Conservation (phyloP, 2,888 invertebrate species). For the Nemotelus pantherinus region DNA sequence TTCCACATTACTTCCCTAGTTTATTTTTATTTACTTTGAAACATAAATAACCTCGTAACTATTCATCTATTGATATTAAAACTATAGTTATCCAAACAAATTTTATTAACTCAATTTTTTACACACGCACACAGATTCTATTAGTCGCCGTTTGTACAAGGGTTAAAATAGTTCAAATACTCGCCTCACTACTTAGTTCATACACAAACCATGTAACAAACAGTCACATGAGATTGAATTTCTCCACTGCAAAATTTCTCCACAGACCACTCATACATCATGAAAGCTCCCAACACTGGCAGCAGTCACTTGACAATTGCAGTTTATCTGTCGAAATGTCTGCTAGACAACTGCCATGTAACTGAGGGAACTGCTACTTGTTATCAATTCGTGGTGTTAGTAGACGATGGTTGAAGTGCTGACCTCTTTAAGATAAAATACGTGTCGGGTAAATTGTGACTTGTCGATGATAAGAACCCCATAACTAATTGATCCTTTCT, state of each 20-base stretch:
- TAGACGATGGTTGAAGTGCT: not conserved
- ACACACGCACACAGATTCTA: too few relatives aligned
- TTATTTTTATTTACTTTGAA: too few relatives aligned
- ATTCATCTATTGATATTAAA: too few relatives aligned
- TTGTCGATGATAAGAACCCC: not conserved
- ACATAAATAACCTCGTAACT: too few relatives aligned
- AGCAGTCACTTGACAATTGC: conserved; percentile 29
- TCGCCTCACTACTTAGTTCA: too few relatives aligned
- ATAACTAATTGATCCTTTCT: conserved; percentile 10
- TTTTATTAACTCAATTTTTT: too few relatives aligned
- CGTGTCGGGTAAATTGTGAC: not conserved
- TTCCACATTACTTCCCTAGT: too few relatives aligned
- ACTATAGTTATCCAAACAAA: too few relatives aligned
- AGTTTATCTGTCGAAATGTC: conserved; percentile 14
- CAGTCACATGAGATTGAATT: not conserved
- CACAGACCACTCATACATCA: not conserved
- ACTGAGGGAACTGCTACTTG: not conserved
- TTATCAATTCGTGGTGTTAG: conserved; percentile 21
- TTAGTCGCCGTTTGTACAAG: too few relatives aligned
- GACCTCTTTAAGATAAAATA: conserved; percentile 32
- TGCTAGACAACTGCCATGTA: conserved; percentile 19
- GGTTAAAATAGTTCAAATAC: too few relatives aligned
- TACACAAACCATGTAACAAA: too few relatives aligned
- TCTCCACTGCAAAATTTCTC: conserved; percentile 27
- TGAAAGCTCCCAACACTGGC: conserved; percentile 2